A percentile compares a stretch with the other conserved stretches of the same genome.
Conservation (phyloP, 2,797 vertebrate genomes). For the Urosaurus nigricauda region DNA sequence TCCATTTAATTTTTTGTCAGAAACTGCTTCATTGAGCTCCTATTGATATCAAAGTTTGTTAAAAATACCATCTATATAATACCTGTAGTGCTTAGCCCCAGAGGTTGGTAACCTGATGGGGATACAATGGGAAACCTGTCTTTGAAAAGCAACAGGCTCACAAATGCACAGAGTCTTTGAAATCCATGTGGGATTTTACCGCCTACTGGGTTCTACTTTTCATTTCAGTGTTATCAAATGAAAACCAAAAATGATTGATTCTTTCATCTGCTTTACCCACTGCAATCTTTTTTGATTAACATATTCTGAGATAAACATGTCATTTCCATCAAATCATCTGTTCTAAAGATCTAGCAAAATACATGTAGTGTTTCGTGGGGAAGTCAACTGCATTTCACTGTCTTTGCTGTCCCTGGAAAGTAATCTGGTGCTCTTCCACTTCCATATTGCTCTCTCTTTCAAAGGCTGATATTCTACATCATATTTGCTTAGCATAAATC, state of each 20-base stretch:
- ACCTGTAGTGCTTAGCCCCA: not conserved
- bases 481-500: no score
- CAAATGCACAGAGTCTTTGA: slow-evolving; percentile 18
- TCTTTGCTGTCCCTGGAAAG: not conserved
- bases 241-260: slow-evolving; percentile 30
- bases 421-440: not conserved
- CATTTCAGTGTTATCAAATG: not conserved
- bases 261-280: slow-evolving; percentile 38
- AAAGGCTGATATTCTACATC: no score
- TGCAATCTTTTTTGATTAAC: not conserved
- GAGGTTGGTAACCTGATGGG: not conserved
- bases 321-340: not conserved
- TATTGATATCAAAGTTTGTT: not conserved
- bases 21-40: slow-evolving; percentile 8
- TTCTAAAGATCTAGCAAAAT: not conserved
- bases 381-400: not conserved
- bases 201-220: not conserved
- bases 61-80: not conserved
- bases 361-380: not conserved
- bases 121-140: not conserved
- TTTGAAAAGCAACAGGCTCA: not conserved
- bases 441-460: not conserved
- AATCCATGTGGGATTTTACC: slow-evolving; percentile 6
- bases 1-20: not conserved
- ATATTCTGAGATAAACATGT: slow-evolving; percentile 10